phyloP scores from a whole-genome alignment of 2,797 vertebrate species.

The Epinephelus awoara region DNA sequence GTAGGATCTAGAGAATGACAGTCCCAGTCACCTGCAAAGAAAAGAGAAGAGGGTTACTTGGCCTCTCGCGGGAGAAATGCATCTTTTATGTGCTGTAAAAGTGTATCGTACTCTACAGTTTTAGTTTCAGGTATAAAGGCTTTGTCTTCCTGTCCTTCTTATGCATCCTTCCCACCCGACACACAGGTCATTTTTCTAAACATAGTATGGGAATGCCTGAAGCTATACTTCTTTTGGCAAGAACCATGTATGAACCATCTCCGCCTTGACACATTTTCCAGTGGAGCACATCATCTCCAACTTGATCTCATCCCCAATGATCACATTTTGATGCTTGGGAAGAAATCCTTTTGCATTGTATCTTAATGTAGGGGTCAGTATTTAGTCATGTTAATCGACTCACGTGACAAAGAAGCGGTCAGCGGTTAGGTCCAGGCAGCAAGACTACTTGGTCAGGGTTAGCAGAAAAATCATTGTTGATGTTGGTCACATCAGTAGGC shows the following conservation, averaged over 20 bases:
- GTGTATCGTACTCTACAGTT: not conserved
- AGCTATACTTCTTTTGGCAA: not conserved
- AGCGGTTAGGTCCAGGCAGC: too few species aligned
- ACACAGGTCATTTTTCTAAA: not conserved
- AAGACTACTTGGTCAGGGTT: too few species aligned
- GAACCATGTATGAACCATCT: not conserved
- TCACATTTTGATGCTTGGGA: too few species aligned
- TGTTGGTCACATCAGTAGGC: too few species aligned
- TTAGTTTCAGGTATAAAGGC: not conserved
- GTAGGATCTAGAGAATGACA: slow-evolving; percentile 97
- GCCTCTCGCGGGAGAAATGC: not conserved
- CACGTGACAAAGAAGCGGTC: too few species aligned
- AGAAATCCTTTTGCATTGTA: too few species aligned
- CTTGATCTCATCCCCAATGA: too few species aligned
- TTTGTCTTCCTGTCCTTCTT: not conserved
- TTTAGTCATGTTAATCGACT: too few species aligned
- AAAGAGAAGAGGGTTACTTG: slow-evolving; percentile 13
- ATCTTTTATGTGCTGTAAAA: not conserved
- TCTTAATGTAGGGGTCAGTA: too few species aligned
- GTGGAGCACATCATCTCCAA: not conserved
- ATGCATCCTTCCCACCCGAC: not conserved
- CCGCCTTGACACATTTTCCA: not conserved
- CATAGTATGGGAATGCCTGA: not conserved
- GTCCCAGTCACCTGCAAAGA: slow-evolving; percentile 94
- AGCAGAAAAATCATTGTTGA: too few species aligned